These are phyloP conservation scores for Sericinus montela DNA, from an alignment of 2,888 invertebrate species.

Conservation along the genomic window DNA sequence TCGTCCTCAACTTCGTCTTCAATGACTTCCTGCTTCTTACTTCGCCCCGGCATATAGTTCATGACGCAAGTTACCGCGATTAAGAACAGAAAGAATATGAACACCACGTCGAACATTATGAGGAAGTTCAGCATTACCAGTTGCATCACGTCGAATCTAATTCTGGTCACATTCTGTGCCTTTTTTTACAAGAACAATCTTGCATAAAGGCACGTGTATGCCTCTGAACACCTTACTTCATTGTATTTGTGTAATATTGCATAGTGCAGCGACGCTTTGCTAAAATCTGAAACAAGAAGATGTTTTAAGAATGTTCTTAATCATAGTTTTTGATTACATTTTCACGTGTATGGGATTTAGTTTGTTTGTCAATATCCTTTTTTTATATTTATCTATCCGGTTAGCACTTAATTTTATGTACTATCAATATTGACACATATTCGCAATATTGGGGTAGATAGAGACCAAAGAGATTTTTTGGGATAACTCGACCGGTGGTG, in stretches of 20 bases:
- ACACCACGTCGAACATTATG: slow-evolving; percentile 93
- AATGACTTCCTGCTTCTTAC: slow-evolving; percentile 67
- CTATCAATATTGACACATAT: too few relatives aligned
- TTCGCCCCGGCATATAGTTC: slow-evolving; percentile 86
- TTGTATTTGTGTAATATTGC: background rate
- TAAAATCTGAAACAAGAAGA: slow-evolving; percentile 17
- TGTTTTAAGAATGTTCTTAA: too few relatives aligned
- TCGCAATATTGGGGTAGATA: too few relatives aligned
- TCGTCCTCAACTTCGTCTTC: slow-evolving; percentile 70
- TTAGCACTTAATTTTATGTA: too few relatives aligned
- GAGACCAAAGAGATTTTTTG: too few relatives aligned
- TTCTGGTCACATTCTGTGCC: slow-evolving; percentile 61
- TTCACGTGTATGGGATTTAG: too few relatives aligned
- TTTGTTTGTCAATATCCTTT: too few relatives aligned
- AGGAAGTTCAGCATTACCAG: slow-evolving; percentile 91
- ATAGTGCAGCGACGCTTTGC: background rate
- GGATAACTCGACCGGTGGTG: too few relatives aligned
- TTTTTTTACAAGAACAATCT: slow-evolving; percentile 20
- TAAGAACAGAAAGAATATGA: slow-evolving; percentile 91
- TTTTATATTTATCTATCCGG: too few relatives aligned
- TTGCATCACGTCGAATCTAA: slow-evolving; percentile 82
- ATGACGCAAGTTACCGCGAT: slow-evolving; percentile 90
- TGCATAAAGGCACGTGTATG: background rate
- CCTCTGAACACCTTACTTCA: slow-evolving; percentile 15
- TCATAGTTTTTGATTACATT: too few relatives aligned